A percentile compares a stretch with the other conserved stretches of the same genome.
These are phyloP conservation scores for Siniperca chuatsi DNA, from an alignment of 2,113 vertebrate genomes.

Conservation along the genomic window DNA sequence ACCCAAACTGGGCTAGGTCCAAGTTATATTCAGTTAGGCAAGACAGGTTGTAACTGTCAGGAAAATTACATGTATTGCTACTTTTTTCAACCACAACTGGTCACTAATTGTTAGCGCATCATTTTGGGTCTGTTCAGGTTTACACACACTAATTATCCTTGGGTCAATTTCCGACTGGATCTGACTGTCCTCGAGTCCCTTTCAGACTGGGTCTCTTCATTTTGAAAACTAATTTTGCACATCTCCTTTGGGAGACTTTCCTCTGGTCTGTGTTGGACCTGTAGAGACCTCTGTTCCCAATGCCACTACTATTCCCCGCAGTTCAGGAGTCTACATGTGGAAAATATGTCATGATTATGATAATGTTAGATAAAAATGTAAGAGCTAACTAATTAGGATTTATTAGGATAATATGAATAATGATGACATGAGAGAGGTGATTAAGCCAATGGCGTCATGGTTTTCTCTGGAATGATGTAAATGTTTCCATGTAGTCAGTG, in stretches of 20 bases:
- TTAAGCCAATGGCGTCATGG: conserved; percentile 28
- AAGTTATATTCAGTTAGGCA: not conserved
- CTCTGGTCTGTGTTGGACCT: not conserved
- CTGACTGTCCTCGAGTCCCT: not conserved
- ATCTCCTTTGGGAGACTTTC: not conserved
- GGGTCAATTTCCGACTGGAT: no score
- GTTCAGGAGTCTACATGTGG: not conserved
- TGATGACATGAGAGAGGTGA: conserved; percentile 35
- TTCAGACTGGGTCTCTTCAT: no score
- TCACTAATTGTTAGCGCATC: not conserved
- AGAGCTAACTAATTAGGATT: conserved; percentile 24
- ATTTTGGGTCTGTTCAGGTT: not conserved
- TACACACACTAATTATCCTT: not conserved
- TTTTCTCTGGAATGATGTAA: conserved; percentile 36
- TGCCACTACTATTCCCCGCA: not conserved
- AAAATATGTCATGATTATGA: conserved; percentile 27
- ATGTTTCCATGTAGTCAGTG: conserved; percentile 59
- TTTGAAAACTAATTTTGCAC: not conserved
- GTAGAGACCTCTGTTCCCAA: not conserved
- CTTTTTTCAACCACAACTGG: not conserved
- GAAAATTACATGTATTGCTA: not conserved
- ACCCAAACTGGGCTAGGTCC: not conserved
- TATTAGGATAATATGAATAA: conserved; percentile 33
- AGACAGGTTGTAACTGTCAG: not conserved
- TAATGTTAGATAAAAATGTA: not conserved